Percentiles rank a stretch among this genome's conserved stretches.
These are phyloP conservation scores for Acronicta psi DNA, from an alignment of 2,888 invertebrate species.

Conservation along the genomic window DNA sequence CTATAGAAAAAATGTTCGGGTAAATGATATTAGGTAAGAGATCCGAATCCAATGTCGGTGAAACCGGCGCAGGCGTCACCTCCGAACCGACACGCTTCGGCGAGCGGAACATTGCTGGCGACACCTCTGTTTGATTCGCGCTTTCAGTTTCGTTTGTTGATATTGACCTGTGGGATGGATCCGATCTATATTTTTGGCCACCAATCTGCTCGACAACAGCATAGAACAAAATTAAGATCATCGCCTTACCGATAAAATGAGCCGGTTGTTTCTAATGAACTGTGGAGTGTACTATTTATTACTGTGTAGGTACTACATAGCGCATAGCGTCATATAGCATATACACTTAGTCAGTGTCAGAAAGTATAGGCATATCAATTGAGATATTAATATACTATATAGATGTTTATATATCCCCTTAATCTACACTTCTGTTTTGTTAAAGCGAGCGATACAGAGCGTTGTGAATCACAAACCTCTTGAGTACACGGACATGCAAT, in stretches of 20 bases:
- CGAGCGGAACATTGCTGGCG: slow-evolving; percentile 83
- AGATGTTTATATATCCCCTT: not conserved
- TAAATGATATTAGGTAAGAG: slow-evolving; percentile 80
- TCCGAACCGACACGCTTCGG: slow-evolving; percentile 73
- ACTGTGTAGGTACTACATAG: too few species aligned
- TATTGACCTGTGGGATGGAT: slow-evolving; percentile 21
- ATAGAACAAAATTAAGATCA: too few species aligned
- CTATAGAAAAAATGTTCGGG: slow-evolving; percentile 69
- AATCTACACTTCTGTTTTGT: slow-evolving; percentile 12
- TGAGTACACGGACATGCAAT: slow-evolving; percentile 34
- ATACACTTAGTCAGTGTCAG: too few species aligned
- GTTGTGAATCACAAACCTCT: slow-evolving; percentile 50
- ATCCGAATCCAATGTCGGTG: slow-evolving; percentile 80
- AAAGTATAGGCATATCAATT: too few species aligned
- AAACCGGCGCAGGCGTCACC: slow-evolving; percentile 70
- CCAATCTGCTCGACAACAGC: too few species aligned
- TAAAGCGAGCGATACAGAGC: slow-evolving; percentile 8
- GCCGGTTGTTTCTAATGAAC: too few species aligned
- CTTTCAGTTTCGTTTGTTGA: slow-evolving; percentile 67
- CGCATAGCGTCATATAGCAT: too few species aligned
- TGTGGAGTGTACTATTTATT: too few species aligned
- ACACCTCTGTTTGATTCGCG: slow-evolving; percentile 73
- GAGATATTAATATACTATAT: too few species aligned
- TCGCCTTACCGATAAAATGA: too few species aligned
- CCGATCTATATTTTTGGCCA: not conserved